phyloP scores from a whole-genome alignment of 2,113 vertebrate species.

The Sisor rabdophorus region DNA sequence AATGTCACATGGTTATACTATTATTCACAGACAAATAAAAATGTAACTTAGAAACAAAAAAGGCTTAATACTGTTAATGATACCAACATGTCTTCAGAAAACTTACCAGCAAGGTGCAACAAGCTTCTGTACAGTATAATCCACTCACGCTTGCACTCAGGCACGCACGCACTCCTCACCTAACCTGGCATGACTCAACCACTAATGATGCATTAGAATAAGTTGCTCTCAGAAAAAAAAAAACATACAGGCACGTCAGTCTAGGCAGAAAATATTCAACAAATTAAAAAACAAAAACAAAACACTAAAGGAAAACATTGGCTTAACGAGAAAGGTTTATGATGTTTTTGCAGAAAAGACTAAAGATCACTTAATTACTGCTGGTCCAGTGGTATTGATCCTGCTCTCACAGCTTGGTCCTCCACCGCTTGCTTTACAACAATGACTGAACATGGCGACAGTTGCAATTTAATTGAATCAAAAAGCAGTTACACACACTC shows the following conservation, averaged over 20 bases:
- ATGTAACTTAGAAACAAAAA: conserved; percentile 83
- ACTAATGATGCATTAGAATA: conserved; percentile 76
- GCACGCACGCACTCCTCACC: background rate
- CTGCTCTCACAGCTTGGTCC: conserved; percentile 25
- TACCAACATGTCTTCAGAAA: conserved; percentile 81
- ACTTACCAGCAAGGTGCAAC: conserved; percentile 66
- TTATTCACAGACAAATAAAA: conserved; percentile 88
- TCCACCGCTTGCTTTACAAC: background rate
- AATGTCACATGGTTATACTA: conserved; percentile 82
- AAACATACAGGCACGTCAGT: conserved; percentile 57
- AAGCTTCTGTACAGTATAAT: conserved; percentile 77
- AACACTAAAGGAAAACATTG: conserved; percentile 2
- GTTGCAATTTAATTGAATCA: background rate
- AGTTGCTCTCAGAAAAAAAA: conserved; percentile 71
- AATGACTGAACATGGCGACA: background rate
- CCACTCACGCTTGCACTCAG: background rate
- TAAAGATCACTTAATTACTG: conserved; percentile 36
- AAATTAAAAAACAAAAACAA: conserved; percentile 13
- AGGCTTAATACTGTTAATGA: conserved; percentile 96
- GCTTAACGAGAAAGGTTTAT: conserved; percentile 10
- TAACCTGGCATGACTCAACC: conserved; percentile 64
- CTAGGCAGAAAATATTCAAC: conserved; percentile 46
- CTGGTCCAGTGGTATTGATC: conserved; percentile 46
- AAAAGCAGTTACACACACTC: background rate
- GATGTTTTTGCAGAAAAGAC: background rate